Base-by-base conservation (phyloP, 2,797 vertebrate genomes). In the Tapera naevia region DNA sequence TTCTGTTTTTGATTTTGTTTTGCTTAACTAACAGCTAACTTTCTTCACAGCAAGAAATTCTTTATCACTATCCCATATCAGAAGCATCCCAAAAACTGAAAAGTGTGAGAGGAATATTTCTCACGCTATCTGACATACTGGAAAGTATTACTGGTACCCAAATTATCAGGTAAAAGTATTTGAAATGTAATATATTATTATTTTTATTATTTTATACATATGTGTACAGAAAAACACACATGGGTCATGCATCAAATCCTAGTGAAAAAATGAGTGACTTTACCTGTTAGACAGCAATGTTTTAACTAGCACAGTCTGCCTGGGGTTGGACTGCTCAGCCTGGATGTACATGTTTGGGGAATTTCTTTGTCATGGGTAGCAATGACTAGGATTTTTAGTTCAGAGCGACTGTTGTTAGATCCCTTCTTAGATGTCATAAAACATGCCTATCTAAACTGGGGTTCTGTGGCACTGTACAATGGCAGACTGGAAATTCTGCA, bases 81-180 rank as follows among this genome's bases (percentile, higher is more conserved):
- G 99, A 99, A 89, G 98, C 98, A 7, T 99, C 99, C 62, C 94
- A 97, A 80, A 99, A 99, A 97, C 98, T 99, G 92, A 99, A 99
- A 96, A 98, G 98, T 61, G 98, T 99, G 76, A 97, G 99, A 73
- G 99, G 99, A 56, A 99, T 99, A 97, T 99, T 99, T 97, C 98
- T 99, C 65, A 99, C 99, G 0, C 98, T 99, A 16, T 99, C 98
- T 93, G 99, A 99, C 97, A 99, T 99, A 98, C 97, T 99, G 98
- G 99, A 99, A 97, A 99, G 98, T 71, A 98, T 99, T 93, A 99
- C 99, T 8, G 99, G 98, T 76, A 98, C 98, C 54, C 98, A 96
- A 89, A 99, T 99, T 76, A 97, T 99, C 97, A 99, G 99, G 99
- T 99, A 98, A 97, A 92, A 85, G 27, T 76, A 62, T 67, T 89